phyloP scores from a whole-genome alignment of 2,113 vertebrate genomes.

The Periophthalmodon schlosseri region DNA sequence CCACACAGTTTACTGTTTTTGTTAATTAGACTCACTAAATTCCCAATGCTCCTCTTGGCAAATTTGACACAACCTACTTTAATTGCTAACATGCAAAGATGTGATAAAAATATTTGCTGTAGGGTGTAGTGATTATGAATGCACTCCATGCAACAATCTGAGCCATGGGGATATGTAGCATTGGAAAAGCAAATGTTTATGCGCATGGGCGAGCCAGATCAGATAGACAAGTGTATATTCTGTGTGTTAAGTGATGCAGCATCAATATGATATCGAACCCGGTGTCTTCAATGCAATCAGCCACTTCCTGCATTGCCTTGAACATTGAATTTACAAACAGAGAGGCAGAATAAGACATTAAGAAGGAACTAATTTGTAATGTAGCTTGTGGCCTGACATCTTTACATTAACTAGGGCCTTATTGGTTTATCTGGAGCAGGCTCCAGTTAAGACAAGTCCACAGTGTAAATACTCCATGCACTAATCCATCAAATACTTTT shows the following conservation, averaged over 20 bases:
- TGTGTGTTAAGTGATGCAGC: conserved; percentile 42
- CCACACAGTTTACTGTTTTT: conserved; percentile 52
- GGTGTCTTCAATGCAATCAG: conserved; percentile 50
- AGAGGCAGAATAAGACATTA: conserved; percentile 46
- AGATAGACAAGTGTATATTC: conserved; percentile 28
- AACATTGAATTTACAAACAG: conserved; percentile 44
- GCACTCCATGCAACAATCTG: conserved; percentile 39
- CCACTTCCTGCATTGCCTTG: conserved; percentile 31
- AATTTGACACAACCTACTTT: conserved; percentile 54
- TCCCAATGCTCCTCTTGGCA: conserved; percentile 52
- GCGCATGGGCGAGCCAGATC: conserved; percentile 27
- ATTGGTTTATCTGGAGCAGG: conserved; percentile 5
- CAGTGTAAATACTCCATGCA: conserved; percentile 29
- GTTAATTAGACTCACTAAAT: conserved; percentile 66
- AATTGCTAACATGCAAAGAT: conserved; percentile 61
- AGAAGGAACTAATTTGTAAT: conserved; percentile 48
- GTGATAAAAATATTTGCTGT: conserved; percentile 63
- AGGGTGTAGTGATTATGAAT: conserved; percentile 58
- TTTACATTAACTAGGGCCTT: conserved; percentile 23
- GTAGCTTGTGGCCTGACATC: conserved; percentile 22
- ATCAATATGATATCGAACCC: conserved; percentile 59
- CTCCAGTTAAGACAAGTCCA: conserved; percentile 21
- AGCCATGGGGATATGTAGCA: conserved; percentile 26
- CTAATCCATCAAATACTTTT: background rate
- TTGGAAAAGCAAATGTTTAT: conserved; percentile 36